Conservation (phyloP, 2,797 vertebrate genomes). For the Enteromius fasciolatus region DNA sequence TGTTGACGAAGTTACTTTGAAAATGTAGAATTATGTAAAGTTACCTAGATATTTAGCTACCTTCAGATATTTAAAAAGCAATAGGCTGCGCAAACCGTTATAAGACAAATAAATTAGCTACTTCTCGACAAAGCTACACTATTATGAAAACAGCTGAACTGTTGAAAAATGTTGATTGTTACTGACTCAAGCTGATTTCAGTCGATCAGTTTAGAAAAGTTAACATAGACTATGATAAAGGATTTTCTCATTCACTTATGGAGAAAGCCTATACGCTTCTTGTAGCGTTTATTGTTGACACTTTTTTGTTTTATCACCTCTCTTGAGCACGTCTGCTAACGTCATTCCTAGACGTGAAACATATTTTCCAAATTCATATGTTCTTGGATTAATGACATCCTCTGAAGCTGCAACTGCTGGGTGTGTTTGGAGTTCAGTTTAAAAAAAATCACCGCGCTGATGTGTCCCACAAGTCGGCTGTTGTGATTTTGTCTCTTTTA, state of each 20-base stretch:
- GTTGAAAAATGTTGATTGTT: background rate
- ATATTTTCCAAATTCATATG: constrained; percentile 31
- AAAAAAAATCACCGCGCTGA: constrained; percentile 56
- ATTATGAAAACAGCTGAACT: background rate
- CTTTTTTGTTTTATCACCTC: background rate
- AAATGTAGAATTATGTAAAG: background rate
- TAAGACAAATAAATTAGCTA: background rate
- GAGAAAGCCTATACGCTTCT: background rate
- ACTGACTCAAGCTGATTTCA: background rate
- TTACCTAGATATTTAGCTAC: too few species aligned
- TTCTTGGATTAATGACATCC: constrained; percentile 43
- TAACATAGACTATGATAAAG: background rate
- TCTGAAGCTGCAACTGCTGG: constrained; percentile 38
- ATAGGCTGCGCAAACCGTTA: background rate
- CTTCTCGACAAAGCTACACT: background rate
- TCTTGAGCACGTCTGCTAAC: constrained; percentile 17
- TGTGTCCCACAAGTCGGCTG: constrained; percentile 67
- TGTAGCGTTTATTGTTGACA: constrained; percentile 4
- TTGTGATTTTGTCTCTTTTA: constrained; percentile 75
- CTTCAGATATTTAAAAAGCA: background rate
- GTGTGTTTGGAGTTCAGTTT: constrained; percentile 63
- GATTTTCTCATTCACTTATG: background rate
- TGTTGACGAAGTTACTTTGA: background rate
- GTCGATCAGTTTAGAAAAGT: background rate
- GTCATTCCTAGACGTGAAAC: constrained; percentile 21